Base-by-base conservation (phyloP, 2,797 vertebrate species). In the Nannoperca australis region DNA sequence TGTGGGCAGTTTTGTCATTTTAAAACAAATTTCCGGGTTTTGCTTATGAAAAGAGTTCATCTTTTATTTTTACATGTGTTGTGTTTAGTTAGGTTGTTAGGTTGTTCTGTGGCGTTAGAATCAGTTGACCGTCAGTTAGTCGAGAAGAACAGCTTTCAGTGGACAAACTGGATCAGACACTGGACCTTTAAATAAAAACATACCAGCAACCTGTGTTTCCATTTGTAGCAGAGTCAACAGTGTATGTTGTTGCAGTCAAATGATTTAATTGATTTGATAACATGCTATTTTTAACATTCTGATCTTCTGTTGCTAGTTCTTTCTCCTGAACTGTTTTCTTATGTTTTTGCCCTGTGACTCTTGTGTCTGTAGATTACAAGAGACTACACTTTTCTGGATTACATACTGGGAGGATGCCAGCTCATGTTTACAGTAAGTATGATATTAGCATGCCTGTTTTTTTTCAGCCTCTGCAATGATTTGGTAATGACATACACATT, bases 351-450 rank as follows among this genome's bases (percentile, higher is more conserved):
- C 8, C 61, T 78, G 32, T 82, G 12, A 17, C 58, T 73, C 7
- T 6, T 73, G 58, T 84, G 60, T 72, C 92, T 92, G 79, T 40
- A 99, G 98, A 97, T 99, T 89, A 96, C 95, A 70, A 96, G 97
- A 78, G 95, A 99, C 93, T 99, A 97, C 84, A 97, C 97, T 9
- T 99, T 99, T 83, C 94, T 99, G 91, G 98, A 99, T 95, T 99
- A 99, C 87, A 99, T 99, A 85, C 91, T 99, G 70, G 98, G 98
- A 64, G 98, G 98, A 85, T 99, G 98, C 91, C 98, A 99, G 77
- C 94, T 99, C 84, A 98, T 99, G 97, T 99, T 99, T 88, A 99
- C 98, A 0, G 98, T 99, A 93, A 99, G 97, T 93, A 88, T n/a
- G 1, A 78, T 50, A 69, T 76, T 34, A 65, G n/a, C 68, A 65